Percentiles rank a stretch among this genome's conserved stretches.
Evolutionary conservation across 2,888 invertebrate genomes (phyloP).

Genomic region (Metopia argyrocephala): DNA sequence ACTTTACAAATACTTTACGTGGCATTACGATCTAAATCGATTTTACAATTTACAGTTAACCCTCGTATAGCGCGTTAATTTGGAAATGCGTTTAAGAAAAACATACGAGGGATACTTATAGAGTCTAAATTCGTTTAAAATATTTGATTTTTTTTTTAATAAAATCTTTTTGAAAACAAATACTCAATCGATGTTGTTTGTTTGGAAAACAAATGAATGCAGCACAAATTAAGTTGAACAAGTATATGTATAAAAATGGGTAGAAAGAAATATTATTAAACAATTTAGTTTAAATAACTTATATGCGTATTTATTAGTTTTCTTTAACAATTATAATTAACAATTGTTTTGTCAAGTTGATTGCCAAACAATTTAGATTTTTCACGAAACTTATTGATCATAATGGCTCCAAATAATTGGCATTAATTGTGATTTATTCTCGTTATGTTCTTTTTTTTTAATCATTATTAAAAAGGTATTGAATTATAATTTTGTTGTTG

Average conservation of each 20-base stretch:
- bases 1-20: no score
- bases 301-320: conserved; percentile 7
- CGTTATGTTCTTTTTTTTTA: conserved; percentile 39
- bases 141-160: no score
- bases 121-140: no score
- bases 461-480: conserved; percentile 61
- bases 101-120: no score
- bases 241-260: not conserved
- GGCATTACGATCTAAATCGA: no score
- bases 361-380: conserved; percentile 79
- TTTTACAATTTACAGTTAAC: no score
- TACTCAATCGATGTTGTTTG: conserved; percentile 35
- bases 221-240: conserved; percentile 16
- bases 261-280: not conserved
- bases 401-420: conserved; percentile 79
- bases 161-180: no score
- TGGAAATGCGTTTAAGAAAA: no score
- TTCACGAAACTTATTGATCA: conserved; percentile 80
- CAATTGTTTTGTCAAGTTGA: conserved; percentile 78
- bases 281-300: conserved; percentile 19
- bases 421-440: conserved; percentile 69
- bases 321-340: conserved; percentile 53
- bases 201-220: not conserved
- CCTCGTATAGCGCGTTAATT: no score
- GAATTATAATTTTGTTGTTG: conserved; percentile 65